A percentile compares a stretch with the other conserved stretches of the same genome.
Conservation (phyloP, 2,888 invertebrate genomes). For the Cylloceria caligata region DNA sequence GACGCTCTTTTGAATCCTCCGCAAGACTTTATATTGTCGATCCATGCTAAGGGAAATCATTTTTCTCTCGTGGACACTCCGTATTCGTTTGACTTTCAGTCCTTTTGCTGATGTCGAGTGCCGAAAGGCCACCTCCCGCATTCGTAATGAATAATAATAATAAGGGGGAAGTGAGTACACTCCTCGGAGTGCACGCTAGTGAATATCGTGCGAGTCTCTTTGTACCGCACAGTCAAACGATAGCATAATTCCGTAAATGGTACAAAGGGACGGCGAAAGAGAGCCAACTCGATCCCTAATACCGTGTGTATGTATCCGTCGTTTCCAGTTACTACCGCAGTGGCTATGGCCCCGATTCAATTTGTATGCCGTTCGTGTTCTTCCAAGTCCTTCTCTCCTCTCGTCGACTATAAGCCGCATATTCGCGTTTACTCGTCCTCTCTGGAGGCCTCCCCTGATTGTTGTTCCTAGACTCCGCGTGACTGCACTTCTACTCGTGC, state of each 20-base stretch:
- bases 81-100: constrained; percentile 21
- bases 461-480: constrained; percentile 58
- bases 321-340: constrained; percentile 41
- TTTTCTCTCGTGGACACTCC: constrained; percentile 10
- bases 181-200: constrained; percentile 33
- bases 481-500: constrained; percentile 12
- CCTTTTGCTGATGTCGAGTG: constrained; percentile 27
- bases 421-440: constrained; percentile 53
- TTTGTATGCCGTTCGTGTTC: constrained; percentile 79
- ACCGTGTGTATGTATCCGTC: constrained; percentile 54
- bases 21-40: constrained; percentile 36
- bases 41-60: constrained; percentile 44
- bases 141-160: constrained; percentile 64
- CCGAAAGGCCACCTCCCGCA: constrained; percentile 56
- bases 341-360: constrained; percentile 75
- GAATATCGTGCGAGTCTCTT: constrained; percentile 66
- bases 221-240: constrained; percentile 74
- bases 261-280: constrained; percentile 63
- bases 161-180: constrained; percentile 43
- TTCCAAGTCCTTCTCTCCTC: constrained; percentile 61
- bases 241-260: constrained; percentile 78
- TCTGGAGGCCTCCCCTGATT: constrained; percentile 54
- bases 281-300: constrained; percentile 61
- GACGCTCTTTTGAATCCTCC: constrained; percentile 30
- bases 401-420: constrained; percentile 52